A percentile compares a stretch with the other conserved stretches of the same genome.
Conservation (phyloP, 2,888 invertebrate species). For the Oegoconia quadripuncta region DNA sequence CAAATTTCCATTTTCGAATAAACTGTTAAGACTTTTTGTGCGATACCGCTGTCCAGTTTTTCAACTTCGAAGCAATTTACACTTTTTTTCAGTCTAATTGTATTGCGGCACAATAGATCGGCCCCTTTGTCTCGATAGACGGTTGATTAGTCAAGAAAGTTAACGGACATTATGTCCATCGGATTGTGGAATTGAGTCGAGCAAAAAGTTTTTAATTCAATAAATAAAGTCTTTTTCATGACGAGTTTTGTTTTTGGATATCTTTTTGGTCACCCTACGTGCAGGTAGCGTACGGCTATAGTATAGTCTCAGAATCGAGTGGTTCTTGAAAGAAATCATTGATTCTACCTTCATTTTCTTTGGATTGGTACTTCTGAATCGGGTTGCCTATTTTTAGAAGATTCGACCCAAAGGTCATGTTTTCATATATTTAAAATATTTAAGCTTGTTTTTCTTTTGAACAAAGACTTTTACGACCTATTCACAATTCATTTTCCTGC, state of each 20-base stretch:
- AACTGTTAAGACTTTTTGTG: neutral
- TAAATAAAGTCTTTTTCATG: constrained; percentile 3
- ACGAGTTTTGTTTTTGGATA: neutral
- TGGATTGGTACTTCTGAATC: no score
- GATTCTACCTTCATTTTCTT: no score
- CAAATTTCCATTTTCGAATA: neutral
- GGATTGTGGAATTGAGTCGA: constrained; percentile 3
- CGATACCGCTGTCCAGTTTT: neutral
- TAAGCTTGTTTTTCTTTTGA: no score
- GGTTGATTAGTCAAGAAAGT: constrained; percentile 4
- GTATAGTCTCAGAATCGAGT: no score
- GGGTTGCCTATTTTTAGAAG: no score
- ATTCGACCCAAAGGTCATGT: no score
- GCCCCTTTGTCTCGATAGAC: constrained; percentile 4
- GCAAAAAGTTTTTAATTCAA: constrained; percentile 12
- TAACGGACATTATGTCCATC: constrained; percentile 3
- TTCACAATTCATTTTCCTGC: no score
- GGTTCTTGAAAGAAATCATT: no score
- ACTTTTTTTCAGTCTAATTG: constrained; percentile 6
- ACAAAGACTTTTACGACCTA: no score
- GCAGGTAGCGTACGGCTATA: constrained; percentile 5
- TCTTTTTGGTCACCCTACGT: neutral
- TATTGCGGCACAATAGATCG: neutral
- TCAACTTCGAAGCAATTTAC: constrained; percentile 1
- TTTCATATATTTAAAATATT: no score